Evolutionary conservation across 2,113 vertebrate genomes (phyloP).

Genomic region (Ailuropoda melanoleuca): DNA sequence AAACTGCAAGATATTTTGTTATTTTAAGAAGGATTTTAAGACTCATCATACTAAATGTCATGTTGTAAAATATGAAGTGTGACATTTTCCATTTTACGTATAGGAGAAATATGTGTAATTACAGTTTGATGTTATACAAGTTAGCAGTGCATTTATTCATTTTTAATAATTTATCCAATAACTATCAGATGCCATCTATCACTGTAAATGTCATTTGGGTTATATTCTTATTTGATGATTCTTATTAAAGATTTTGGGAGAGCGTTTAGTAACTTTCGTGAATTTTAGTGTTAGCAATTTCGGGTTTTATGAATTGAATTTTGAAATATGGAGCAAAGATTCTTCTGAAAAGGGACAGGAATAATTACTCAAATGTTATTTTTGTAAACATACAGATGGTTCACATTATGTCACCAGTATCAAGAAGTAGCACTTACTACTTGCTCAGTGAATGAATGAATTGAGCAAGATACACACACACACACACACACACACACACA

Average conservation of each 20-base stretch:
- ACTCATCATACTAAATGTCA: neutral
- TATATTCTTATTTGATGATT: slow-evolving; percentile 45
- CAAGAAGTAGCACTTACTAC: neutral
- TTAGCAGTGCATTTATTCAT: slow-evolving; percentile 35
- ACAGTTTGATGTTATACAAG: slow-evolving; percentile 20
- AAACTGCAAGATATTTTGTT: slow-evolving; percentile 19
- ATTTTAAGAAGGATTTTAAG: slow-evolving; percentile 42
- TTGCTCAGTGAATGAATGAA: slow-evolving; percentile 7
- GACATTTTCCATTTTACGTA: slow-evolving; percentile 7
- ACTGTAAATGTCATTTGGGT: slow-evolving; percentile 35
- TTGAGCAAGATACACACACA: neutral
- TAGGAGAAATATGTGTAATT: slow-evolving; percentile 25
- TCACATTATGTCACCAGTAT: neutral
- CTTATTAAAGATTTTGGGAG: slow-evolving; percentile 29
- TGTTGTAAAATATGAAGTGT: slow-evolving; percentile 9
- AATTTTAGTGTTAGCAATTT: slow-evolving; percentile 22
- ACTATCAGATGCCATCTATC: neutral
- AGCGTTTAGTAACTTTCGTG: slow-evolving; percentile 19
- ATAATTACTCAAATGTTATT: neutral
- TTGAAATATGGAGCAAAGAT: neutral
- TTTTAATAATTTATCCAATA: slow-evolving; percentile 45
- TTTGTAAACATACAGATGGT: neutral
- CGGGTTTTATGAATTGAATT: slow-evolving; percentile 30
- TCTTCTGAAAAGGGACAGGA: slow-evolving; percentile 2
- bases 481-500: neutral